phyloP scores from a whole-genome alignment of 1,140 invertebrate species.

The Cryptotermes secundus region DNA sequence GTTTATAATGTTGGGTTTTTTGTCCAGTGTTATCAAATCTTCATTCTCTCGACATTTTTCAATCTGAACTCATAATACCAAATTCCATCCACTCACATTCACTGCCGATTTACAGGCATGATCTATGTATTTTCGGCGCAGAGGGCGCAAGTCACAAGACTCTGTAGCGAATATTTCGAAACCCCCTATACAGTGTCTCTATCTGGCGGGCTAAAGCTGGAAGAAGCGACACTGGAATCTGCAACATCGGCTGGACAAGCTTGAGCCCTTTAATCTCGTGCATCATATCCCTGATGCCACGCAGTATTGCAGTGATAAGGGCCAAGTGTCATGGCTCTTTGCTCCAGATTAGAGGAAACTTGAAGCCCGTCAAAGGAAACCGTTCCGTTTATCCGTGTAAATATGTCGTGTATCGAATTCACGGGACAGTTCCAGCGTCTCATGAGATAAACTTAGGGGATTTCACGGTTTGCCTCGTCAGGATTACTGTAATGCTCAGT shows the following conservation, averaged over 20 bases:
- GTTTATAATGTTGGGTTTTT: too few relatives aligned
- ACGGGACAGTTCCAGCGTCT: background rate
- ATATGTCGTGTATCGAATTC: background rate
- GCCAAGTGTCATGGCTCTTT: background rate
- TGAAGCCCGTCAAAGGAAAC: background rate
- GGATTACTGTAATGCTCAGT: background rate
- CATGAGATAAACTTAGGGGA: background rate
- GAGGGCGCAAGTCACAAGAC: too few relatives aligned
- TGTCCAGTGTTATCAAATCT: too few relatives aligned
- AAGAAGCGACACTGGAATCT: background rate
- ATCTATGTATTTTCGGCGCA: too few relatives aligned
- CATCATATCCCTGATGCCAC: too few relatives aligned
- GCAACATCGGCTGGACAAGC: background rate
- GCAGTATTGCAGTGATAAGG: background rate
- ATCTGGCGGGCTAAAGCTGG: background rate
- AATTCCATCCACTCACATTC: too few relatives aligned
- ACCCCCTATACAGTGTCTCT: background rate
- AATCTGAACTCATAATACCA: too few relatives aligned
- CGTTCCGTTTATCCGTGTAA: background rate
- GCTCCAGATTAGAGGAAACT: background rate
- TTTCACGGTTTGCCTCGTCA: slow-evolving; percentile 3
- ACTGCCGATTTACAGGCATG: too few relatives aligned
- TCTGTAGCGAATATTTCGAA: background rate
- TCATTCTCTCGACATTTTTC: too few relatives aligned
- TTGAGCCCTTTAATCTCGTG: background rate